phyloP scores from a whole-genome alignment of 2,888 invertebrate species.

The Acanthacorydalis orientalis region DNA sequence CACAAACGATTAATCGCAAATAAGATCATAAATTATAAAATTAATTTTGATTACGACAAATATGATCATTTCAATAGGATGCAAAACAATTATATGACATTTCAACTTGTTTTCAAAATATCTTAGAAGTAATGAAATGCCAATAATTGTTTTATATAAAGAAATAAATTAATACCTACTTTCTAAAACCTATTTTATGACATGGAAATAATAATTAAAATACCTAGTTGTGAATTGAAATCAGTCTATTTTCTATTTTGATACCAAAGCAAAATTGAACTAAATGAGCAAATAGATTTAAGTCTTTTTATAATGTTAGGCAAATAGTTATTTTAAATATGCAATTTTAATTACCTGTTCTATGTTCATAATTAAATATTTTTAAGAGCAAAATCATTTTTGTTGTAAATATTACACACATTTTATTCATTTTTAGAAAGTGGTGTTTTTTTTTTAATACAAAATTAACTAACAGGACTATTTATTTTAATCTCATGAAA shows the following conservation, averaged over 20 bases:
- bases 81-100: too few species aligned
- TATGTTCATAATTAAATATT: too few species aligned
- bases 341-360: too few species aligned
- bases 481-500: too few species aligned
- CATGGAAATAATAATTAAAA: background rate
- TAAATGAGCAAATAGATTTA: slow-evolving; percentile 1
- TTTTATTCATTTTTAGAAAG: too few species aligned
- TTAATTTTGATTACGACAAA: too few species aligned
- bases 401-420: background rate
- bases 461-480: too few species aligned
- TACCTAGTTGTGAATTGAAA: background rate
- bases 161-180: background rate
- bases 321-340: background rate
- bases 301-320: background rate
- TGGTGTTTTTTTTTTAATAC: too few species aligned
- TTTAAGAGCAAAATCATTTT: too few species aligned
- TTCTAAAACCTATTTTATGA: background rate
- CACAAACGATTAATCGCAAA: background rate
- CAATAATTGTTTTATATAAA: background rate
- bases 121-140: background rate
- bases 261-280: background rate
- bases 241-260: slow-evolving; percentile 1
- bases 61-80: too few species aligned
- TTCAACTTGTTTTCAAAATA: too few species aligned
- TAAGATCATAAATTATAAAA: background rate